phyloP scores from a whole-genome alignment of 2,888 invertebrate species.

The Melanostoma mellinum region DNA sequence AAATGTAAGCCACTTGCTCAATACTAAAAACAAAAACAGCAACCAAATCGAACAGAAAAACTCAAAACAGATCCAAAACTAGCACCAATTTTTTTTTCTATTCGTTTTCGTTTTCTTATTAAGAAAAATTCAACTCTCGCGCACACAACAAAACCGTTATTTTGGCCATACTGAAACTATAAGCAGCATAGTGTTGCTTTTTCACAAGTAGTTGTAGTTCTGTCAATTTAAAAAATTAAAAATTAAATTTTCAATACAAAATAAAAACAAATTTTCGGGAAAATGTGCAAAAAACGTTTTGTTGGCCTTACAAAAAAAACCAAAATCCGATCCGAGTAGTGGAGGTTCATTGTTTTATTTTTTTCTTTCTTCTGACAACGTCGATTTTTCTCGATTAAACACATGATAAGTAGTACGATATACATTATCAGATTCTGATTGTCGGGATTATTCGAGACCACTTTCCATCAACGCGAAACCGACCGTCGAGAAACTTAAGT shows the following conservation, averaged over 20 bases:
- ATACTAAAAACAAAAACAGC: constrained; percentile 29
- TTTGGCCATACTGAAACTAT: constrained; percentile 7
- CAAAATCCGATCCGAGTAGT: constrained; percentile 51
- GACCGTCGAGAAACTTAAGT: constrained; percentile 7
- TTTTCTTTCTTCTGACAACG: constrained; percentile 5
- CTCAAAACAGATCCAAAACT: constrained; percentile 16
- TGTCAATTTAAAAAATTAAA: neutral
- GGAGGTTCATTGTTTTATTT: neutral
- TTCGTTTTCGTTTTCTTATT: constrained; percentile 12
- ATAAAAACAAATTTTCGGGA: constrained; percentile 16
- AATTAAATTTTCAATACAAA: constrained; percentile 35
- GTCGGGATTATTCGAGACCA: neutral
- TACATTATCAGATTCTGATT: constrained; percentile 14
- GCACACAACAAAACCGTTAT: neutral
- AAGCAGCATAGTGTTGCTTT: constrained; percentile 39
- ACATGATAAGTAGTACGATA: constrained; percentile 4
- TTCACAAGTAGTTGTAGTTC: neutral
- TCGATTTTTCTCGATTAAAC: constrained; percentile 4
- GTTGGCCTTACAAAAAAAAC: constrained; percentile 31
- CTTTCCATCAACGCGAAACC: neutral
- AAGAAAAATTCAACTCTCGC: neutral
- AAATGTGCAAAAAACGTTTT: constrained; percentile 50
- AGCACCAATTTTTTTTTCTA: constrained; percentile 20
- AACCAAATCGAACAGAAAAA: constrained; percentile 22
- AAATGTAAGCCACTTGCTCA: constrained; percentile 59